Conservation (phyloP, 1,140 invertebrate genomes). For the Rhizoglyphus robini region DNA sequence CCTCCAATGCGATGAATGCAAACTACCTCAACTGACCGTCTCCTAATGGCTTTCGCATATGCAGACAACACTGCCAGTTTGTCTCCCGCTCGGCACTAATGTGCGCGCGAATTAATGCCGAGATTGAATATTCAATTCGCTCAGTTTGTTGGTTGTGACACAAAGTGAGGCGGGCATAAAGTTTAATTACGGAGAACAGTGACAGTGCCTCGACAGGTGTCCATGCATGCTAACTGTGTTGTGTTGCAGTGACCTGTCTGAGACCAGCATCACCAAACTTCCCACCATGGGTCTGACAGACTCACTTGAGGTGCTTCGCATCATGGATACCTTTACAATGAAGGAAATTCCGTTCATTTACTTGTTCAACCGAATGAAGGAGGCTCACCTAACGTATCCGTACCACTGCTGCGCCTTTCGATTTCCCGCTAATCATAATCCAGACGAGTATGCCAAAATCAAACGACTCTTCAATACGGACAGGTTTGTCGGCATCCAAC, state of each 20-base stretch:
- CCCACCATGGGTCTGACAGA: constrained; percentile 53
- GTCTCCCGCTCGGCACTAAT: no score
- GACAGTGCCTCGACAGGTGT: no score
- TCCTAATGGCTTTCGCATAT: no score
- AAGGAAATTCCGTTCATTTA: constrained; percentile 69
- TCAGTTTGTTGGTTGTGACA: no score
- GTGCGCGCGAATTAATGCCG: no score
- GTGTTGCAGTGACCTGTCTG: constrained; percentile 57
- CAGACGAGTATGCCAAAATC: constrained; percentile 36
- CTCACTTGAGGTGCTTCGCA: constrained; percentile 50
- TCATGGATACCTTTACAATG: constrained; percentile 54
- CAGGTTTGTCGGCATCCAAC: neutral
- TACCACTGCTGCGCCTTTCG: constrained; percentile 81
- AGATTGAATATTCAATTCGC: no score
- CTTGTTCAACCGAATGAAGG: constrained; percentile 45
- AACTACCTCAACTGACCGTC: no score
- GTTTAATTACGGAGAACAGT: no score
- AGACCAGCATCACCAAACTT: constrained; percentile 53
- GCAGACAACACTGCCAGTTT: no score
- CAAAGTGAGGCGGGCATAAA: no score
- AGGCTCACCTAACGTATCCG: constrained; percentile 57
- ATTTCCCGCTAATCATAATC: constrained; percentile 61
- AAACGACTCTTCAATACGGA: constrained; percentile 16
- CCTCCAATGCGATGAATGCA: no score
- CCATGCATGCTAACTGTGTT: no score